Evolutionary conservation across 2,797 vertebrate genomes (phyloP), one percentile per base, ranked within the genome.

Genomic region (Gambelia wislizenii): DNA sequence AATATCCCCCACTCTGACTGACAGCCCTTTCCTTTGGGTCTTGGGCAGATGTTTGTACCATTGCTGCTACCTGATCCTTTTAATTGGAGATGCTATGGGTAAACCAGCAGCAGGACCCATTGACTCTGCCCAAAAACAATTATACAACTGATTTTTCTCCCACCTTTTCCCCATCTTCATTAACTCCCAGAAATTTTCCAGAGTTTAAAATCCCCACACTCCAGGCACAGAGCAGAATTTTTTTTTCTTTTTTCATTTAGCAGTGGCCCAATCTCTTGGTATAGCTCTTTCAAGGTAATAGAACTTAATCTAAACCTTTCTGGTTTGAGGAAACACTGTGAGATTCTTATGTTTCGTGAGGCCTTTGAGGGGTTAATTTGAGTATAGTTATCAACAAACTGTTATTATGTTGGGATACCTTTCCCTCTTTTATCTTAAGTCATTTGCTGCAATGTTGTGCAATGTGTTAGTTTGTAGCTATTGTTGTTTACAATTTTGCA

Each of bases 181-280:
- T 67, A 39, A 67, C 30, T 16, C 1, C 14, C 39, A 83, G 25
- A 86, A 39, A 64, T 3, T 76, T 2, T 67, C 59, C 67, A 6
- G 80, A 44, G 87, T 87, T 92, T 91, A 36, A 92, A 87, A 54
- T 59, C 88, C 69, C 52, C 27, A 0, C 89, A 79, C 90, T 39
- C 20, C 3, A 33, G 52, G 8, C 36, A 80, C 54, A 81, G 52
- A 81, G 54, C 54, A 59, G 52, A 52, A 52, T 36, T 9, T 54
- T 13, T 16, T 16, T 16, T 16, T 9, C 49, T n/a, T n/a, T 36
- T 54, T 79, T 56, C 13, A 12, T 67, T 67, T 12, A 33, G 8
- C 33, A 42, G 22, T 14, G 56, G n/a, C 42, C 59, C 14, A 83
- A 22, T 27, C 16, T 2, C 33, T 30, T 47, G 81, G 6, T 16